phyloP scores from a whole-genome alignment of 1,140 invertebrate species.

The Metopolophium dirhodum region DNA sequence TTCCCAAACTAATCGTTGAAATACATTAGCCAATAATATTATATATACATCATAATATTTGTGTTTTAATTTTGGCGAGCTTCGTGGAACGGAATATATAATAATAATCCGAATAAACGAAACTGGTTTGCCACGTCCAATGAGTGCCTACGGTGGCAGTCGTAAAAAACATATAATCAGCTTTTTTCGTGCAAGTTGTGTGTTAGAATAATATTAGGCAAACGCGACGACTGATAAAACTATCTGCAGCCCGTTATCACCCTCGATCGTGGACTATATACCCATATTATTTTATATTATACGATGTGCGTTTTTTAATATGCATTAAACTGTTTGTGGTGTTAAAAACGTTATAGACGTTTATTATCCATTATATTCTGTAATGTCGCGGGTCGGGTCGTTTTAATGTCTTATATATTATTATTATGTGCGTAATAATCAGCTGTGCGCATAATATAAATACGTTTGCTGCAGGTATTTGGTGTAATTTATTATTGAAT shows the following conservation, averaged over 20 bases:
- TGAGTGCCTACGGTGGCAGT: not conserved
- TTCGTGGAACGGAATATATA: too few relatives aligned
- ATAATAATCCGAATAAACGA: too few relatives aligned
- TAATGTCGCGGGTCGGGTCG: not conserved
- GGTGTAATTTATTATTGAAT: not conserved
- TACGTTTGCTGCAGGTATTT: too few relatives aligned
- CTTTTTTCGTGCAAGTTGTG: not conserved
- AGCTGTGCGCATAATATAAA: too few relatives aligned
- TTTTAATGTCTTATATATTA: not conserved
- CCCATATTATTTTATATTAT: too few relatives aligned
- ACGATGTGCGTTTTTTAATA: not conserved
- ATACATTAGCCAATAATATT: too few relatives aligned
- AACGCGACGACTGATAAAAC: slow-evolving; percentile 21
- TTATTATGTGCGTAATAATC: too few relatives aligned
- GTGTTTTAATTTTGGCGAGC: too few relatives aligned
- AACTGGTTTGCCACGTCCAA: too few relatives aligned
- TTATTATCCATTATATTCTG: not conserved
- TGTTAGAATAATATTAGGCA: too few relatives aligned
- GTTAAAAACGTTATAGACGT: not conserved
- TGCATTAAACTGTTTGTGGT: not conserved
- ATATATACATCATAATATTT: too few relatives aligned
- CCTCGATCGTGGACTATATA: not conserved
- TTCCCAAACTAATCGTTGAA: too few relatives aligned
- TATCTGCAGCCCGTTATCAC: not conserved
- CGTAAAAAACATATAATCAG: slow-evolving; percentile 20